Percentiles rank a stretch among this genome's conserved stretches.
Conservation (phyloP, 2,888 invertebrate genomes). For the Ramazzottius varieornatus region DNA sequence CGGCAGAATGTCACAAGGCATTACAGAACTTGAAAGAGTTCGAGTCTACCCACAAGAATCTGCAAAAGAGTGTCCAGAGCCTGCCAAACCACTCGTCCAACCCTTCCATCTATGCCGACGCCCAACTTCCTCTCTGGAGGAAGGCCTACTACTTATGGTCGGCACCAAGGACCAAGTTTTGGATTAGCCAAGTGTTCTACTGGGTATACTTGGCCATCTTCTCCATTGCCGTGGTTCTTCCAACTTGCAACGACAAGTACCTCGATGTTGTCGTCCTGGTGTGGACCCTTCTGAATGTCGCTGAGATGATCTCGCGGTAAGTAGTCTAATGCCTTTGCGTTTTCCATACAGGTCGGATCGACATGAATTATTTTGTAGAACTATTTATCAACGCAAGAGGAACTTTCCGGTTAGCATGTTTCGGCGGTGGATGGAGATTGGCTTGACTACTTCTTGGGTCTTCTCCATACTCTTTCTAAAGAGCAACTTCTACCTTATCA, state of each 20-base stretch:
- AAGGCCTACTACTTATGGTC: neutral
- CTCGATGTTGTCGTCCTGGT: neutral
- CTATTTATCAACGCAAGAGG: neutral
- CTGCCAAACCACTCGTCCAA: too few species aligned
- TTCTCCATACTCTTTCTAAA: neutral
- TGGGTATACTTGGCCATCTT: neutral
- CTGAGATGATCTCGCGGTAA: neutral
- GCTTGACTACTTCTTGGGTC: neutral
- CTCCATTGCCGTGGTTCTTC: neutral
- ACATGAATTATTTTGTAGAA: neutral
- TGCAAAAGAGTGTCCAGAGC: too few species aligned
- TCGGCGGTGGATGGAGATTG: neutral
- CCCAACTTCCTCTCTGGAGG: neutral
- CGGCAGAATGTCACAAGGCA: too few species aligned
- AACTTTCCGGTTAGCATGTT: neutral
- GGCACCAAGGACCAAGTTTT: neutral
- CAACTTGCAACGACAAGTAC: neutral
- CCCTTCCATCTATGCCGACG: neutral
- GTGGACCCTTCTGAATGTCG: neutral
- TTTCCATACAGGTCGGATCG: neutral
- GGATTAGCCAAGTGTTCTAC: neutral
- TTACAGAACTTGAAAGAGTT: too few species aligned
- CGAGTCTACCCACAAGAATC: too few species aligned
- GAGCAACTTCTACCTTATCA: neutral
- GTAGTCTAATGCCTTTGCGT: too few species aligned